Evolutionary conservation across 2,113 vertebrate species (phyloP).

Genomic region (Oophaga pumilio): DNA sequence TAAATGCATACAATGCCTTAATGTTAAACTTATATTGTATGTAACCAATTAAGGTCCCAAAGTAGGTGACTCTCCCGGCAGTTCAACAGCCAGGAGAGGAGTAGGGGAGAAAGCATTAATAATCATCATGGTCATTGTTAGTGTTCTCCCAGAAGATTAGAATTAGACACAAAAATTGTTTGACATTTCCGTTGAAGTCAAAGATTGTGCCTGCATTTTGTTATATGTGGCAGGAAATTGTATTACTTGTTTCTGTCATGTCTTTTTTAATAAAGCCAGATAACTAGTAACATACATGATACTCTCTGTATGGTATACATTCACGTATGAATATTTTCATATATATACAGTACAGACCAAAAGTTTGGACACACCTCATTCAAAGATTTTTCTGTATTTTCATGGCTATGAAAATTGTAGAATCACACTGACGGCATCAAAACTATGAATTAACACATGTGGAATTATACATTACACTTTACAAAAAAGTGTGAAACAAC

Average conservation of each 20-base stretch:
- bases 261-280: background rate
- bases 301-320: background rate
- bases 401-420: no score
- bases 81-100: background rate
- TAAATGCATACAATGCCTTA: constrained; percentile 20
- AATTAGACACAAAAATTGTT: constrained; percentile 9
- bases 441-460: no score
- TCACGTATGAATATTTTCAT: background rate
- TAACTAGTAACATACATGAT: background rate
- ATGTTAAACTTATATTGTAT: background rate
- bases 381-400: no score
- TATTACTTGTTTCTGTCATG: constrained; percentile 5
- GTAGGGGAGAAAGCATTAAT: background rate
- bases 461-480: no score
- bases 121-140: background rate
- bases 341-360: no score
- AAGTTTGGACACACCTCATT: no score
- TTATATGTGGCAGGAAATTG: constrained; percentile 4
- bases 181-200: constrained; percentile 3
- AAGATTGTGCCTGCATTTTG: constrained; percentile 12
- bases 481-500: no score
- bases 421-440: no score
- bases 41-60: constrained; percentile 27
- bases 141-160: constrained; percentile 3
- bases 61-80: background rate